Conservation (phyloP, 2,113 vertebrate genomes). For the Podocnemis expansa region DNA sequence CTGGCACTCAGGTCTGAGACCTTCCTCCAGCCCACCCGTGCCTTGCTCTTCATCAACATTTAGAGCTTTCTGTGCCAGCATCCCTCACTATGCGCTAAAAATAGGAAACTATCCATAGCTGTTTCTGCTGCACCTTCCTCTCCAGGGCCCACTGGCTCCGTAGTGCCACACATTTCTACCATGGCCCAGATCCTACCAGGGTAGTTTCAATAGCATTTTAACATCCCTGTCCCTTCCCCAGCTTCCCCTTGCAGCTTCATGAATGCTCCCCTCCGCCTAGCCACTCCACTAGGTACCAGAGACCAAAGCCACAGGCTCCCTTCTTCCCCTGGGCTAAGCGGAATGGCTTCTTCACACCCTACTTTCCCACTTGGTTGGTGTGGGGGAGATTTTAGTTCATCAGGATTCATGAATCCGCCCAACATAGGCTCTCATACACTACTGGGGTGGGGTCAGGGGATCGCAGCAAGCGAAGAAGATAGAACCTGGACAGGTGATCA, state of each 20-base stretch:
- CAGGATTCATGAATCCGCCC: neutral
- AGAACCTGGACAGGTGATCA: neutral
- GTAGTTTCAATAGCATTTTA: neutral
- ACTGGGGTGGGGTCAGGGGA: neutral
- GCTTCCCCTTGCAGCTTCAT: neutral
- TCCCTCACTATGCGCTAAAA: neutral
- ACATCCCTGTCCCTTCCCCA: neutral
- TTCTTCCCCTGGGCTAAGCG: neutral
- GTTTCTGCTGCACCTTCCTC: neutral
- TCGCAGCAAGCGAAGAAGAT: neutral
- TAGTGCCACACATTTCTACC: neutral
- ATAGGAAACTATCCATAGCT: neutral
- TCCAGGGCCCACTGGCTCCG: neutral
- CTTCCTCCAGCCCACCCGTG: neutral
- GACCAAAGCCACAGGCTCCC: neutral
- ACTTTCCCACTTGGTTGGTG: neutral
- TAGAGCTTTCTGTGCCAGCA: neutral
- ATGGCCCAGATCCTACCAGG: neutral
- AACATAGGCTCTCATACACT: neutral
- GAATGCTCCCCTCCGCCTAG: neutral
- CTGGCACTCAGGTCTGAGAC: neutral
- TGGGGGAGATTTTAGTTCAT: neutral
- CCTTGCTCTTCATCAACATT: too few relatives aligned
- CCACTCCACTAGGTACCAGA: neutral
- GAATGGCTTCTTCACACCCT: neutral